Evolutionary conservation across 2,113 vertebrate species (phyloP), one percentile per base, ranked within the genome.

Genomic region (Hypomesus transpacificus): DNA sequence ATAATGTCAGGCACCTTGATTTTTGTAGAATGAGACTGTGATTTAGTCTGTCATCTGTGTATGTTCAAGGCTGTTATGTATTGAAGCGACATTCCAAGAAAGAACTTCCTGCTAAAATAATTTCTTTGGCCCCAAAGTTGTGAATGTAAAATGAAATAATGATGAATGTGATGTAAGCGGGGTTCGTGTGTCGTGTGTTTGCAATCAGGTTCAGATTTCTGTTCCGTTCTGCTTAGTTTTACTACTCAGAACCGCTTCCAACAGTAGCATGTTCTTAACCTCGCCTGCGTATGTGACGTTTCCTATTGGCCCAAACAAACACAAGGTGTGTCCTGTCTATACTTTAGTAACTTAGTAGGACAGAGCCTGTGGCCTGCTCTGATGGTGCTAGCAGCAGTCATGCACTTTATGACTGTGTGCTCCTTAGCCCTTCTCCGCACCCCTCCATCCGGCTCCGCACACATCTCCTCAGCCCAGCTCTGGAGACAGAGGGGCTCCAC

Each of bases 371-470:
- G 82, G 76, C 84, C 68, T 83, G 87, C 87, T 90, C 84, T 89
- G 85, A 87, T 86, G 91, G 91, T 92, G 90, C 91, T 92, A 91
- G 90, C 87, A 86, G 83, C 82, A 80, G 88, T 87, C 78, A 66
- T 90, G 90, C 88, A 89, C 89, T 91, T 91, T 91, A 71, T 85
- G 86, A 86, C 69, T 75, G 67, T 68, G 69, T 59, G 79, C 51
- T 17, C n/a, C 31, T 13, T 0, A 14, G 60, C 17, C 31, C 34
- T n/a, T n/a, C n/a, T n/a, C n/a, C n/a, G n/a, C n/a, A n/a, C n/a
- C n/a, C n/a, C n/a, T n/a, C n/a, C n/a, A n/a, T n/a, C n/a, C n/a
- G n/a, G n/a, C n/a, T n/a, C n/a, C n/a, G n/a, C n/a, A n/a, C n/a
- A n/a, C n/a, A n/a, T n/a, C 51, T 17, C n/a, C 31, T 13, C 1